phyloP scores from a whole-genome alignment of 2,888 invertebrate species.

The Euphydryas editha region DNA sequence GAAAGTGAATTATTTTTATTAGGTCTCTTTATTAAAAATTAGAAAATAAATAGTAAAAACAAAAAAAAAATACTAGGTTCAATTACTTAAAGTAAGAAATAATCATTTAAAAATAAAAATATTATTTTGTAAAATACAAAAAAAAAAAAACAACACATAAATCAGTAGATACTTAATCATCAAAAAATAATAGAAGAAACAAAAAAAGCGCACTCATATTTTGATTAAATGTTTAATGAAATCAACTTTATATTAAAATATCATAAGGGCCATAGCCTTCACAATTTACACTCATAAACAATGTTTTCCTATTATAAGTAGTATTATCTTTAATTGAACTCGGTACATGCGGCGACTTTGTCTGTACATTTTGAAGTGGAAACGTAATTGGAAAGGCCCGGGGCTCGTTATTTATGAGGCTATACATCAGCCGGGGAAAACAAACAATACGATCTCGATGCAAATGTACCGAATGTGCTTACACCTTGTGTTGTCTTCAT shows the following conservation, averaged over 20 bases:
- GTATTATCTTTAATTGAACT: background rate
- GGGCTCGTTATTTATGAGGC: slow-evolving; percentile 70
- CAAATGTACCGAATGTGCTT: slow-evolving; percentile 50
- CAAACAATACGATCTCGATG: slow-evolving; percentile 66
- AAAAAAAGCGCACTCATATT: too few relatives aligned
- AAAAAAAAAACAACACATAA: too few relatives aligned
- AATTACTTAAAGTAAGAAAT: too few relatives aligned
- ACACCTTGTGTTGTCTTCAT: slow-evolving; percentile 34
- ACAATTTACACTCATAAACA: background rate
- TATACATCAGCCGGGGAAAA: slow-evolving; percentile 66
- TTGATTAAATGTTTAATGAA: too few relatives aligned
- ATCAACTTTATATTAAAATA: background rate
- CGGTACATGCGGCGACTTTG: slow-evolving; percentile 17
- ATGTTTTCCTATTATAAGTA: background rate
- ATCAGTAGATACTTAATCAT: too few relatives aligned
- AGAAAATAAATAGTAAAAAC: too few relatives aligned
- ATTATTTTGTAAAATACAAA: too few relatives aligned
- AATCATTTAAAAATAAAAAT: too few relatives aligned
- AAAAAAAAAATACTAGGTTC: too few relatives aligned
- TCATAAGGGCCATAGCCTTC: background rate
- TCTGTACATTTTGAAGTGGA: slow-evolving; percentile 26
- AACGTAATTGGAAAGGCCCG: slow-evolving; percentile 68
- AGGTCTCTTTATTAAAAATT: too few relatives aligned
- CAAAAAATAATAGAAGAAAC: too few relatives aligned
- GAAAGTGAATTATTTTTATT: too few relatives aligned